phyloP scores from a whole-genome alignment of 2,888 invertebrate species.

The Thelaira solivaga region DNA sequence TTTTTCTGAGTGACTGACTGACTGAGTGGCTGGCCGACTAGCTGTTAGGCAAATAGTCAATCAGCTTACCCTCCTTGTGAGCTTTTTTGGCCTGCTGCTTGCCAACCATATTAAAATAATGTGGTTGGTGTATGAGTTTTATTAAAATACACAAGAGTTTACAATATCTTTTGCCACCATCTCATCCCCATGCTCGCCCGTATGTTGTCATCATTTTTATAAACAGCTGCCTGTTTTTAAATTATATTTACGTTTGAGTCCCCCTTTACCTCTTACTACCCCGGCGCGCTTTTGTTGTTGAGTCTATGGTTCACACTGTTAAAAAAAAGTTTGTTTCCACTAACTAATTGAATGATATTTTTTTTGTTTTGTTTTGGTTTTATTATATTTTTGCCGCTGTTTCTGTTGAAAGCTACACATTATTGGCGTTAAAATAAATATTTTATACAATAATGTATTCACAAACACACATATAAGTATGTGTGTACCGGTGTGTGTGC shows the following conservation, averaged over 20 bases:
- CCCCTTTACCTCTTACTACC: not conserved
- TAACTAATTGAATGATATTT: conserved; percentile 39
- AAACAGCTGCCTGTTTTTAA: conserved; percentile 41
- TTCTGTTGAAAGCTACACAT: conserved; percentile 51
- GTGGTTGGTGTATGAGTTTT: no score
- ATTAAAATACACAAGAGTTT: conserved; percentile 29
- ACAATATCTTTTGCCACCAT: conserved; percentile 2
- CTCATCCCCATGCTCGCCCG: not conserved
- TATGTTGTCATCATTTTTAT: conserved; percentile 25
- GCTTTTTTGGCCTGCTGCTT: not conserved
- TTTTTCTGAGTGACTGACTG: conserved; percentile 34
- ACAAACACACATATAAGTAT: not conserved
- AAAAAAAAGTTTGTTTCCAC: conserved; percentile 45
- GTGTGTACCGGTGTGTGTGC: not conserved
- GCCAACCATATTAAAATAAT: conserved; percentile 15
- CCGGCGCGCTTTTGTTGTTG: not conserved
- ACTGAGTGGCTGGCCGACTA: not conserved
- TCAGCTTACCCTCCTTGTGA: not conserved
- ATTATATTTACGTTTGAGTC: not conserved
- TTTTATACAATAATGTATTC: conserved; percentile 13
- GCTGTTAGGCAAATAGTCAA: not conserved
- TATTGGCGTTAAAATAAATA: conserved; percentile 58
- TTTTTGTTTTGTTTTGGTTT: conserved; percentile 9
- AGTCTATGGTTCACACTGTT: conserved; percentile 16
- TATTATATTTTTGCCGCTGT: conserved; percentile 15